Conservation (phyloP, 2,888 invertebrate species). For the Eledona agricola region DNA sequence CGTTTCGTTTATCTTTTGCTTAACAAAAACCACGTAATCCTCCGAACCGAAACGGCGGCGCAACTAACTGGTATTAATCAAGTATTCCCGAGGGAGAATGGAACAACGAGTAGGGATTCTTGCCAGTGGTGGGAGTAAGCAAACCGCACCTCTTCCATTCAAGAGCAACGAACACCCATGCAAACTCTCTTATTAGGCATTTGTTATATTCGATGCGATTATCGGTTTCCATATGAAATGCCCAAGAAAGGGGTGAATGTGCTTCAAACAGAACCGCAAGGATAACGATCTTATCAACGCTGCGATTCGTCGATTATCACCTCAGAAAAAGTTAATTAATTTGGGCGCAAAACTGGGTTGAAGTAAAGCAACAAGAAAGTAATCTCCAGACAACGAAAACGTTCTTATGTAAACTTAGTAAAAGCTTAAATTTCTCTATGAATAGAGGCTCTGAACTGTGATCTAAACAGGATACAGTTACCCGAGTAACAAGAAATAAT, state of each 20-base stretch:
- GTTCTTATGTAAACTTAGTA: too few species aligned
- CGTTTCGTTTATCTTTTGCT: conserved; percentile 56
- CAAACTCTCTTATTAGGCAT: conserved; percentile 46
- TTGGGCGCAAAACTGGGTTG: too few species aligned
- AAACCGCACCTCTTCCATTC: conserved; percentile 38
- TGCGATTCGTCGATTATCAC: conserved; percentile 14
- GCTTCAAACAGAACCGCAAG: conserved; percentile 17
- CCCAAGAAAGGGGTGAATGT: conserved; percentile 11
- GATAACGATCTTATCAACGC: conserved; percentile 25
- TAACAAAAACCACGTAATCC: conserved; percentile 57
- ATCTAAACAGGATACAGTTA: too few species aligned
- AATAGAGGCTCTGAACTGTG: too few species aligned
- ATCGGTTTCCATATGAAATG: conserved; percentile 18
- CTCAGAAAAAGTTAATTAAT: too few species aligned
- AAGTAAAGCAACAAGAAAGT: too few species aligned
- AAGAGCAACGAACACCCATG: conserved; percentile 41
- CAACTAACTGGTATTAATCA: conserved; percentile 56
- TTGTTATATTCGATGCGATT: conserved; percentile 43
- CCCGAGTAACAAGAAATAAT: too few species aligned
- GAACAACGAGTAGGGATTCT: conserved; percentile 17
- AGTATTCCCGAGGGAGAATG: conserved; percentile 47
- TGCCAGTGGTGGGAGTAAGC: conserved; percentile 29
- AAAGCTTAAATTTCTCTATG: too few species aligned
- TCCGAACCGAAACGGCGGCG: conserved; percentile 50
- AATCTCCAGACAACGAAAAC: too few species aligned